Evolutionary conservation across 2,113 vertebrate species (phyloP), one percentile per base, ranked within the genome.

Genomic region (Alethe diademata): DNA sequence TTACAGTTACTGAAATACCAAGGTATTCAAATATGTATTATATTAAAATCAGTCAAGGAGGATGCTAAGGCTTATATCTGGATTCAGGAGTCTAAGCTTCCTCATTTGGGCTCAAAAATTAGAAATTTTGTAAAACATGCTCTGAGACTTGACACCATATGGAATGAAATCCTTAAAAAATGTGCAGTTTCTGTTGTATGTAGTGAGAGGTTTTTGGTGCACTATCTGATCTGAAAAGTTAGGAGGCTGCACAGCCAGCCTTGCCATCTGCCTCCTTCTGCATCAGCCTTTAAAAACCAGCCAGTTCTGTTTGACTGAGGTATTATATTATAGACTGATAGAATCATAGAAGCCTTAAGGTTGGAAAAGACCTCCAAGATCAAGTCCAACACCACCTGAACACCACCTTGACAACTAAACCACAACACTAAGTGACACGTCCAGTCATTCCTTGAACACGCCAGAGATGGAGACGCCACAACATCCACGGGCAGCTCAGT

Each of bases 341-440:
- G 40, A 70, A 42, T 62, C 71, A 53, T 5, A 61, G 61, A 53
- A 25, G 47, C 38, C 43, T 57, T 36, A 43, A 14, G 8, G 26
- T 28, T 70, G 64, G 15, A 48, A 83, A 62, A 62, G 25, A 42
- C 18, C 35, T 48, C 18, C 14, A 47, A 36, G 25, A 69, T 31
- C 1, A 43, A 70, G 15, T 50, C 26, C 40, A 42, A 17, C 26
- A 45, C 9, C 43, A 19, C 43, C 14, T 28, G 48, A 83, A 43
- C 9, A 48, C 5, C 31, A 48, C 10, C 18, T 70, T 56, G 29
- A 29, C 12, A 47, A 29, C 5, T 28, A 90, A 61, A 69, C 64
- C 31, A 50, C 11, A 12, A 18, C 64, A 48, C 35, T 33, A 47
- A 69, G 9, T 48, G 31, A 11, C 25, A 61, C 0, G 0, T 42